Percentiles rank a stretch among this genome's conserved stretches.
Evolutionary conservation across 1,140 invertebrate genomes (phyloP).

Genomic region (Procambarus clarkii): DNA sequence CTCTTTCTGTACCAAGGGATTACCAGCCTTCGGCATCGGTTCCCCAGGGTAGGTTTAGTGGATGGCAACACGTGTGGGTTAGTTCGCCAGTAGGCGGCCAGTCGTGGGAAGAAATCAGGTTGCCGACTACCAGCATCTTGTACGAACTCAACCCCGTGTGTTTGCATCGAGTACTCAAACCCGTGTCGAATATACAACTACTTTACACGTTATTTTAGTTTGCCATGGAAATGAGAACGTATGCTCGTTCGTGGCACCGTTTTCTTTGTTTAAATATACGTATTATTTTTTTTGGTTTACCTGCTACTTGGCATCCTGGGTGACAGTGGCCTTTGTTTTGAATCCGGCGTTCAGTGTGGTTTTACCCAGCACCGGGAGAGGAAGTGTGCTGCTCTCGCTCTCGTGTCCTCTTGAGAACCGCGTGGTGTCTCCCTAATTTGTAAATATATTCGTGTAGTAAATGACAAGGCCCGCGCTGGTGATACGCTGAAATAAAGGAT

Average conservation of each 20-base stretch:
- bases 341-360: constrained; percentile 40
- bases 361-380: background rate
- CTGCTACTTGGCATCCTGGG: constrained; percentile 3
- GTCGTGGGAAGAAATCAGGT: background rate
- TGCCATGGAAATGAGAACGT: too few species aligned
- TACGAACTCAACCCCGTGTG: too few species aligned
- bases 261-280: background rate
- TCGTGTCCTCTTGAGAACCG: background rate
- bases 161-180: background rate
- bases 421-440: background rate
- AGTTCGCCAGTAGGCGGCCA: constrained; percentile 7
- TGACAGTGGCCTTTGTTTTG: constrained; percentile 55
- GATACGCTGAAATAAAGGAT: background rate
- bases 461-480: background rate
- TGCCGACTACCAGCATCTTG: constrained; percentile 21
- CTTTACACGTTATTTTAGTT: too few species aligned
- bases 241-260: background rate
- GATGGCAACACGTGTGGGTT: background rate
- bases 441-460: background rate
- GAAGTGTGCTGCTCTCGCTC: background rate
- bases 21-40: background rate
- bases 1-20: background rate
- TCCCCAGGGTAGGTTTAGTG: background rate
- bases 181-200: too few species aligned
- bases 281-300: background rate